A percentile compares a stretch with the other conserved stretches of the same genome.
Conservation (phyloP, 2,888 invertebrate species). For the Drosophila koepferae region DNA sequence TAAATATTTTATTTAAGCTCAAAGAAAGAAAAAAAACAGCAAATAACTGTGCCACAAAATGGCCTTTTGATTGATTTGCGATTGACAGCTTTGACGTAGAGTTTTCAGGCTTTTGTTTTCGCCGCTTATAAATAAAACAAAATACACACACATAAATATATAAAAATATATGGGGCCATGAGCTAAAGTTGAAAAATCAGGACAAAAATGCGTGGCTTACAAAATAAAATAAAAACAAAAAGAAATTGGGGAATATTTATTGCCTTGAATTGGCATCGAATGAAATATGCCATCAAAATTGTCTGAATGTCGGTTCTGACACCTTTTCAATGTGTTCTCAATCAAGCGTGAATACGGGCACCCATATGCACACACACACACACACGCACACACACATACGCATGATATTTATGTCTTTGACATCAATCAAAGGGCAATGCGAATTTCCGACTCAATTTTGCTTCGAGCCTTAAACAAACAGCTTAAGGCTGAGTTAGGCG, state of each 20-base stretch:
- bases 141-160: conserved; percentile 29
- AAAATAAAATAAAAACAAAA: conserved; percentile 12
- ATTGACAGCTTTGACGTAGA: conserved; percentile 76
- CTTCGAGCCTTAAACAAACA: conserved; percentile 48
- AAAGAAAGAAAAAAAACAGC: conserved; percentile 17
- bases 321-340: conserved; percentile 70
- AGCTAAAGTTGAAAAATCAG: conserved; percentile 38
- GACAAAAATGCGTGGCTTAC: conserved; percentile 30
- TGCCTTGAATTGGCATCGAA: conserved; percentile 65
- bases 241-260: conserved; percentile 64
- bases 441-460: conserved; percentile 46
- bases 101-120: conserved; percentile 54
- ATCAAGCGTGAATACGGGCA: conserved; percentile 66
- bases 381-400: background rate
- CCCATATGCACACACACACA: conserved; percentile 23
- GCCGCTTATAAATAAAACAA: conserved; percentile 77
- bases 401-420: conserved; percentile 53
- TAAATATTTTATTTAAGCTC: conserved; percentile 31
- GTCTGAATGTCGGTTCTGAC: conserved; percentile 69
- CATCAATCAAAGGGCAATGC: conserved; percentile 72
- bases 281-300: conserved; percentile 78
- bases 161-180: background rate
- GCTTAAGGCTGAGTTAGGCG: conserved; percentile 31
- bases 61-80: conserved; percentile 76
- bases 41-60: conserved; percentile 56